Base-by-base conservation (phyloP, 2,888 invertebrate genomes). In the Catocala sponsa region DNA sequence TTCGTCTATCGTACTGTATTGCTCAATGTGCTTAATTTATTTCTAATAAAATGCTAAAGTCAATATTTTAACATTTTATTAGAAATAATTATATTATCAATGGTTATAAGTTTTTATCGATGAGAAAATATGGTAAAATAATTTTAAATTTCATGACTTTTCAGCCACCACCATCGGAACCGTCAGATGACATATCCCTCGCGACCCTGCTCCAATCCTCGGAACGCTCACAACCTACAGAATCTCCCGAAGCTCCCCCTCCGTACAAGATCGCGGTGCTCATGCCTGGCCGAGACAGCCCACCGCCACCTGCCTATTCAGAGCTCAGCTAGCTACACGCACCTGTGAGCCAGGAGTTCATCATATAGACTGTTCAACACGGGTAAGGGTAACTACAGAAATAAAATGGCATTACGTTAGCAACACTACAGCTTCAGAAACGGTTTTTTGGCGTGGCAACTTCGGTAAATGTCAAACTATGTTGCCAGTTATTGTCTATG, bases 191-290 rank as follows among this genome's bases (percentile, higher is more conserved):
- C 80, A 87, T 91, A 64, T 89, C 90, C 0, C 82, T 91, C 32
- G 84, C 87, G 33, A 85, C 90, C 2, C 79, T 89, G 12, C 84
- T 90, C 12, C 86, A 77, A 33, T 72, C 86, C 4, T 81, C 83
- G 6, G 84, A 83, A 66, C 86, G 84, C 52, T 74, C 75, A 50
- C 69, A 65, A 61, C 56, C 59, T 7, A 63, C 72, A 13, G 75
- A 71, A 55, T 76, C 71, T 12, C 75, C 74, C 2, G 87, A 95
- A 76, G 95, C 96, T 50, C 96, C 97, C 15, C 97, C 97, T n/a
- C 97, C 97, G 9, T 97, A 97, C 94, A 97, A 97, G 92, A 97
- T 97, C 91, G 97, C 97, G 46, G 97, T 97, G 80, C 91, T 97
- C 74, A 95, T 97, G 82, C 97, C 97, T 43, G 84, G 89, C 38